These are phyloP conservation scores for Limnothrissa miodon DNA, from an alignment of 2,113 vertebrate species.

Conservation along the genomic window DNA sequence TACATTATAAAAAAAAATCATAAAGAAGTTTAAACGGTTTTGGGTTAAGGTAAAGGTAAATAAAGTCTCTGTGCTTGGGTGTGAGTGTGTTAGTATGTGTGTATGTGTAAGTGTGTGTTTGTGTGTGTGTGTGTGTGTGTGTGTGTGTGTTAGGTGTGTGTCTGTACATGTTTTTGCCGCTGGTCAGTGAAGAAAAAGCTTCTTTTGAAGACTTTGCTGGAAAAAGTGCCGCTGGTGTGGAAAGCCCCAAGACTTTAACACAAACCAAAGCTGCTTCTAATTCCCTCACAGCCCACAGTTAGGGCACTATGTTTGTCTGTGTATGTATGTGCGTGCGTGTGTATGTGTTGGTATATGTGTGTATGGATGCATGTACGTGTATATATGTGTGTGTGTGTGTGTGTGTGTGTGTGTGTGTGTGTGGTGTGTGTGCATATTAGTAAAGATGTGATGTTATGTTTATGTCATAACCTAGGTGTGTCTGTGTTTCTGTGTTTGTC, in stretches of 20 bases:
- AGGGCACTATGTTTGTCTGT: conserved; percentile 30
- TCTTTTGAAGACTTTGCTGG: conserved; percentile 36
- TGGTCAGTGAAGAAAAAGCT: not conserved
- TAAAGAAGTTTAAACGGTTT: too few relatives aligned
- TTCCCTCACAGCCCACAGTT: conserved; percentile 40
- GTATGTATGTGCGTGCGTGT: conserved; percentile 18
- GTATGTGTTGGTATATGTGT: not conserved
- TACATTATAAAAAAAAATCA: too few relatives aligned
- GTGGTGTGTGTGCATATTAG: too few relatives aligned
- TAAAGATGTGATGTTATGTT: too few relatives aligned
- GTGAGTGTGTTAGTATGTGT: too few relatives aligned
- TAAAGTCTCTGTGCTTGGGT: too few relatives aligned
- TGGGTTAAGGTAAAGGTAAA: too few relatives aligned
- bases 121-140: not conserved
- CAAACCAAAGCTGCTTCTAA: conserved; percentile 59
- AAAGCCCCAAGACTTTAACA: conserved; percentile 45
- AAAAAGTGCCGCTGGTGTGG: conserved; percentile 46
- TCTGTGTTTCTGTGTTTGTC: too few relatives aligned
- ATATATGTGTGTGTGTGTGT: too few relatives aligned
- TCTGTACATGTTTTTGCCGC: not conserved
- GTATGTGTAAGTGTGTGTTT: too few relatives aligned
- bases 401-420: too few relatives aligned
- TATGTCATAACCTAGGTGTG: too few relatives aligned
- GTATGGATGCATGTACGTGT: not conserved
- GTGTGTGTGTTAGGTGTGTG: not conserved